These are phyloP conservation scores for zebrafish (Danio rerio) DNA, from an alignment of 2,113 vertebrate genomes.

Conservation along the genomic window DNA sequence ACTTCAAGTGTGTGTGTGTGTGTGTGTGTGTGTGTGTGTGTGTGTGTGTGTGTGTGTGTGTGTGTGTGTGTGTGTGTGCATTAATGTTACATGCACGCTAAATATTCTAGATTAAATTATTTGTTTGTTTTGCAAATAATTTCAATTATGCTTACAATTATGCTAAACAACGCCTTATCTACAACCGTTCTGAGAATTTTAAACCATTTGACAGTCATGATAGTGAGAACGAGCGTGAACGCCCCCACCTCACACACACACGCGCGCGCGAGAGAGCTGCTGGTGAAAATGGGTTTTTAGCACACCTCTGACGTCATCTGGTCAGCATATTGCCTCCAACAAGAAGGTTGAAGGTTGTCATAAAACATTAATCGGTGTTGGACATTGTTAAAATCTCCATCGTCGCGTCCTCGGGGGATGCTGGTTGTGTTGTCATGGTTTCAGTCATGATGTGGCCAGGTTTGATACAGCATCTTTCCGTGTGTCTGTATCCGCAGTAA, in stretches of 20 bases:
- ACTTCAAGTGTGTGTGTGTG: too few species aligned
- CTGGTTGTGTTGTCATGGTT: slow-evolving; percentile 44
- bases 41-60: too few species aligned
- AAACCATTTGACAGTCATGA: background rate
- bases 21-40: too few species aligned
- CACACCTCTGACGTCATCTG: slow-evolving; percentile 53
- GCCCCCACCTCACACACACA: background rate
- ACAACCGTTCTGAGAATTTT: background rate
- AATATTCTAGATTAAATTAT: too few species aligned
- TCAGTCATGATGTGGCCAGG: slow-evolving; percentile 33
- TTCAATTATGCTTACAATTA: background rate
- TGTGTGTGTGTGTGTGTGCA: too few species aligned
- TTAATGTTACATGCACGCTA: too few species aligned
- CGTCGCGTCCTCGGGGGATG: slow-evolving; percentile 5
- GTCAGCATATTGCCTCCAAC: slow-evolving; percentile 31
- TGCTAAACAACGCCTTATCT: background rate
- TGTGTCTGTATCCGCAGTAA: slow-evolving; percentile 33
- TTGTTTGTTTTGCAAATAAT: too few species aligned
- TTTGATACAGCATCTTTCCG: slow-evolving; percentile 16
- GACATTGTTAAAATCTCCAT: slow-evolving; percentile 19
- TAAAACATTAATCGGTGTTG: slow-evolving; percentile 10
- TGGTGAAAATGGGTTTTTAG: slow-evolving; percentile 57
- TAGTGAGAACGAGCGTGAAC: background rate
- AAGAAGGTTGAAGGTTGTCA: slow-evolving; percentile 21
- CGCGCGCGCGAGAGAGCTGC: background rate